Evolutionary conservation across 2,113 vertebrate species (phyloP), one percentile per base, ranked within the genome.

Genomic region (Parus major): DNA sequence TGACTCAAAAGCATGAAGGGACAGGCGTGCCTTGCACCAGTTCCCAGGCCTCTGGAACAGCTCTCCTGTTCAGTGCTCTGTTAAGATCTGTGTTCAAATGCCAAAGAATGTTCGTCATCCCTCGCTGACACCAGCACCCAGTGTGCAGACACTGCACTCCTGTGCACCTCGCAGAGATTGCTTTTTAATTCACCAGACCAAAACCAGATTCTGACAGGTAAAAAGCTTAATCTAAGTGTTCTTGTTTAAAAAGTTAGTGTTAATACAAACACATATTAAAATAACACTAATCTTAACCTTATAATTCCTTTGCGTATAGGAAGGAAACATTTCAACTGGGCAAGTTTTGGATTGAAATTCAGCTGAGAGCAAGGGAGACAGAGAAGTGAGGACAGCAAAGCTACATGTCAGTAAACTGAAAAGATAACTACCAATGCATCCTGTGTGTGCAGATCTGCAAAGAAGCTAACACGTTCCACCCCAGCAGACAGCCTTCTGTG

Each of bases 121-220:
- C 52, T 84, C 3, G 6, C 52, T 71, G 72, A 79, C 16, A 39
- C 21, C 35, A 55, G 16, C 14, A 9, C 24, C 50, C 68, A 42
- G 2, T 1, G 5, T 10, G 28, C 13, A 10, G 5, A 36, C n/a
- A 13, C 56, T 83, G 69, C 75, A 44, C 55, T 72, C 11, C 0
- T 2, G 23, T 3, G 17, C 59, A 47, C 17, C 53, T 60, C 9
- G 1, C 50, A 47, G 8, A 0, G 0, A 28, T 1, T 19, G 21
- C 16, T 47, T 31, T 41, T 36, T 35, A 35, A 65, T 0, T 83
- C 25, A 17, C 33, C 21, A 72, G 49, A 47, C 19, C 27, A 84
- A 49, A 93, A 19, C 16, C 41, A 84, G 39, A 65, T 52, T 52
- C 78, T 15, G 5, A 36, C 73, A 81, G 33, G 21, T 50, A 22